Base-by-base conservation (phyloP, 2,888 invertebrate genomes). In the Nomada fabriciana region DNA sequence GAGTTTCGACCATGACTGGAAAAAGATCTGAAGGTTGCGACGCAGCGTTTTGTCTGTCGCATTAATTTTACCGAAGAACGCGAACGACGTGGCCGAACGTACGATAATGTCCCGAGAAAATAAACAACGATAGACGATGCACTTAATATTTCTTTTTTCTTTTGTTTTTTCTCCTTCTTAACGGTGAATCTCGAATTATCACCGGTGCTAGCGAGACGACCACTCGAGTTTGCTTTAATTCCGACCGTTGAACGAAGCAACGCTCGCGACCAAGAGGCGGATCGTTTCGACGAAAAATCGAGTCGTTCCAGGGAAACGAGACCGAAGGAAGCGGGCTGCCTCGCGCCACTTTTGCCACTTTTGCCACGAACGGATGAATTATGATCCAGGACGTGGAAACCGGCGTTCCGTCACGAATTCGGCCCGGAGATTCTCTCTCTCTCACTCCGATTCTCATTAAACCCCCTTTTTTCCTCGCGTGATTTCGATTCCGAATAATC, bases 361-460 rank as follows among this genome's bases (percentile, higher is more conserved):
- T 52, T 77, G 52, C 75, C 77, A 64, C 70, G 70, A 84, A 82
- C 85, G 84, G 79, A 65, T 72, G 85, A 84, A 76, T 82, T 85
- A 84, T 80, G 82, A 85, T 84, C 76, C 80, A 77, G 84, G 76
- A 82, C 82, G 84, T 70, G 55, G 70, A 76, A 79, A 79, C 60
- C 85, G 76, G 60, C 82, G 84, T 85, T 85, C 79, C 85, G 78
- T 79, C 76, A 82, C 78, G 76, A 85, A 74, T 82, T 84, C 76
- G 60, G 69, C 74, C 79, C 76, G 64, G 25, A 25, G 23, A 73
- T 36, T 67, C 25, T 29, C 29, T 29, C 29, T 29, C 29, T 3
- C 29, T 29, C 25, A 1, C 29, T 4, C 29, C 29, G 4, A 4
- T 36, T 36, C 36, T 36, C 36, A 0, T 36, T 36, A 36, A 36